Base-by-base conservation (phyloP, 2,888 invertebrate genomes). In the Himalopsyche kuldschensis region DNA sequence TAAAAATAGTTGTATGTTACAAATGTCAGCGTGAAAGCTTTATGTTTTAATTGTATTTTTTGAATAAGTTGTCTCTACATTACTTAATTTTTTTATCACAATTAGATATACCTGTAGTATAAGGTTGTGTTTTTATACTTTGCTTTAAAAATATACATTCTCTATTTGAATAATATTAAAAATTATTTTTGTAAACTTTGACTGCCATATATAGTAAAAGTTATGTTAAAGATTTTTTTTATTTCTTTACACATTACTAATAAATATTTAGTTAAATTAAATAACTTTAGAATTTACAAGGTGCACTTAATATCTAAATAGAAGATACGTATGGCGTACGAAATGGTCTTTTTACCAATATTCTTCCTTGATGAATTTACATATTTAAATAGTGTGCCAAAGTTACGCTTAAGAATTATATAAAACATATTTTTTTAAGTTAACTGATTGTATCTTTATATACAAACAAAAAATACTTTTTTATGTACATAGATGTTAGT, bases 321-420 rank as follows among this genome's bases (percentile, higher is more conserved):
- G 32, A 31, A n/a, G 75, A 75, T 75, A 11, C 11, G 20, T 55
- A 20, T 55, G 55, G 55, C 55, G 10, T 55, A 55, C 24, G 24
- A 55, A 55, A 55, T 55, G n/a, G 55, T 55, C 55, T 55, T 55
- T 20, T 55, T 20, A 55, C 55, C 55, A 55, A 55, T 55, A 55
- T 55, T 55, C 15, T 55, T 55, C 55, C 55, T 55, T 55, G 55
- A 55, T 6, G 55, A 55, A 55, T 55, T 55, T 55, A 20, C 55
- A 55, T 55, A 55, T 55, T 55, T 55, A 20, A 55, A 31, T 75
- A 75, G 75, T 75, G 75, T 75, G 75, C 75, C 75, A 75, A 75
- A 75, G 75, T 27, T 75, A 75, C 30, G 75, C 75, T 75, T 75
- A 55, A 55, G 55, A 75, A 75, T 75, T 75, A 75, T 75, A 75